Percentiles rank a stretch among this genome's conserved stretches.
phyloP scores from a whole-genome alignment of 2,888 invertebrate genomes.

The Steinernema carpocapsae region DNA sequence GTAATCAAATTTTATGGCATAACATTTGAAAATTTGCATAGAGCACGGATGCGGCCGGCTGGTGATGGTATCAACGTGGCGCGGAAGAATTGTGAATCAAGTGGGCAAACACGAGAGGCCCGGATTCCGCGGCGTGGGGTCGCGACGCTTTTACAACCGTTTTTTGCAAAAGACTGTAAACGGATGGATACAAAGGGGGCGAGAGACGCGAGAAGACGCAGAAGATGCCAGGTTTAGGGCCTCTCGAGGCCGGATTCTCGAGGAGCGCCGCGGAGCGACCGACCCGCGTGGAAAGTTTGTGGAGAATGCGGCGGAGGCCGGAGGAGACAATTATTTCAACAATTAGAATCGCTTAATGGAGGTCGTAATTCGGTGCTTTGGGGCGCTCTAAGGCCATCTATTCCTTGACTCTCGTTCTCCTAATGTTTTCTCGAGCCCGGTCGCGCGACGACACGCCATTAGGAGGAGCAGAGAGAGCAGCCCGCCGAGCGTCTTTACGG shows the following conservation, averaged over 20 bases:
- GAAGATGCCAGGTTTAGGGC: neutral
- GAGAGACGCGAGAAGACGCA: neutral
- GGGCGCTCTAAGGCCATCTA: neutral
- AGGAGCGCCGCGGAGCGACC: neutral
- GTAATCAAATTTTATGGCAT: slow-evolving; percentile 45
- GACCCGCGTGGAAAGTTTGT: neutral
- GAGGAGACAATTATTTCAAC: slow-evolving; percentile 23
- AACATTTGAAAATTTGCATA: slow-evolving; percentile 40
- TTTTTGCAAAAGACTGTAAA: slow-evolving; percentile 24
- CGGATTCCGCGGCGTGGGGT: slow-evolving; percentile 15
- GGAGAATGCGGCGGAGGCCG: neutral
- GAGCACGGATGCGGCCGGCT: slow-evolving; percentile 12
- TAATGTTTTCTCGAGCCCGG: neutral
- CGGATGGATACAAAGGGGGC: neutral
- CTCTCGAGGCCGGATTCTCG: neutral
- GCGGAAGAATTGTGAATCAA: neutral
- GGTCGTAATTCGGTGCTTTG: slow-evolving; percentile 26
- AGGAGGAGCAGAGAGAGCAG: no score
- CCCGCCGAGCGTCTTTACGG: neutral
- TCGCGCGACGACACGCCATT: slow-evolving; percentile 10
- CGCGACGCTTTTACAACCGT: slow-evolving; percentile 24
- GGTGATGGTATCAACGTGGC: slow-evolving; percentile 7
- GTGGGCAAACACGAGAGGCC: slow-evolving; percentile 19
- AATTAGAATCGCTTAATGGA: slow-evolving; percentile 32
- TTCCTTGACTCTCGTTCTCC: neutral